Conservation (phyloP, 2,888 invertebrate genomes). For the Octodonta nipae region DNA sequence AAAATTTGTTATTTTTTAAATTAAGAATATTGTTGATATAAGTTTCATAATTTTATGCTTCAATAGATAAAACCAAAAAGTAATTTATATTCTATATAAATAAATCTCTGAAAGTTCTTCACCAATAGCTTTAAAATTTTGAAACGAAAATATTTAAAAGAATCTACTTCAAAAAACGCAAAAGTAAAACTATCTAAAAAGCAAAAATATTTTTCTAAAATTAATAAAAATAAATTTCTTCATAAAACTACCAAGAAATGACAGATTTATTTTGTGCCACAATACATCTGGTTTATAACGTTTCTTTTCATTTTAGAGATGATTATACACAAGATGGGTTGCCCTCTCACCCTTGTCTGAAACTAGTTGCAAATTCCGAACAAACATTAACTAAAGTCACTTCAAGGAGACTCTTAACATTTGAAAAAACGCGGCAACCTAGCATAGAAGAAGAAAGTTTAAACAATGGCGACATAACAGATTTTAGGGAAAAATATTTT, state of each 20-base stretch:
- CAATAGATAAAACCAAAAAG: too few species aligned
- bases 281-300: background rate
- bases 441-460: slow-evolving; percentile 30
- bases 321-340: slow-evolving; percentile 59
- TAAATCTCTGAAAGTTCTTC: too few species aligned
- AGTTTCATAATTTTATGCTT: too few species aligned
- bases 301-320: slow-evolving; percentile 40
- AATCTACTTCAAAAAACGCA: too few species aligned
- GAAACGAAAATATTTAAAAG: too few species aligned
- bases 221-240: too few species aligned
- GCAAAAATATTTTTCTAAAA: background rate
- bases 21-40: slow-evolving; percentile 2
- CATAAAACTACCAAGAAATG: background rate
- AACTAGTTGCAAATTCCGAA: slow-evolving; percentile 72
- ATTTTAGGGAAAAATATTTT: slow-evolving; percentile 58
- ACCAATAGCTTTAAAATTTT: too few species aligned
- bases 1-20: too few species aligned
- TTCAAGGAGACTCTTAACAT: slow-evolving; percentile 72
- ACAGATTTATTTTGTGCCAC: background rate
- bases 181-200: too few species aligned
- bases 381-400: slow-evolving; percentile 72
- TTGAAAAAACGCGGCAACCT: slow-evolving; percentile 57
- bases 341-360: slow-evolving; percentile 68
- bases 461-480: slow-evolving; percentile 27
- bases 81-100: too few species aligned